These are phyloP conservation scores for Orthosia cruda DNA, from an alignment of 2,888 invertebrate genomes.

Conservation along the genomic window DNA sequence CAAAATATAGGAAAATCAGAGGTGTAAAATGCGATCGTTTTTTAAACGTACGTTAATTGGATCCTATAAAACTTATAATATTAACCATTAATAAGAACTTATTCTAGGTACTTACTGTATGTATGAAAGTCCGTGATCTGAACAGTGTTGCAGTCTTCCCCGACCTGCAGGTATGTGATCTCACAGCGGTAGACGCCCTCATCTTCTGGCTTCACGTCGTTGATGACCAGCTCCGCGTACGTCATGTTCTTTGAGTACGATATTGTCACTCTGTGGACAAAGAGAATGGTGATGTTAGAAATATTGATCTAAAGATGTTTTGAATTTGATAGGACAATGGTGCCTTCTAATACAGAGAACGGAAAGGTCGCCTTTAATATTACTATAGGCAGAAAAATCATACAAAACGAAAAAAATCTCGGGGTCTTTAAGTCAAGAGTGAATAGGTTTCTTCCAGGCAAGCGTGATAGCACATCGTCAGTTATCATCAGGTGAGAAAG, in stretches of 20 bases:
- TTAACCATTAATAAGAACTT: not conserved
- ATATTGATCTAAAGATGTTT: not conserved
- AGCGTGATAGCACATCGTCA: no score
- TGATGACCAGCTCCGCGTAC: slow-evolving; percentile 93
- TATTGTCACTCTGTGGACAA: slow-evolving; percentile 93
- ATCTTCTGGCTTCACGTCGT: slow-evolving; percentile 93
- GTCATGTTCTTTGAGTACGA: slow-evolving; percentile 93
- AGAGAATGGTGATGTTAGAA: slow-evolving; percentile 9
- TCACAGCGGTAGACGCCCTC: slow-evolving; percentile 96
- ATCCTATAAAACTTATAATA: no score
- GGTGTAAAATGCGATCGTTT: no score
- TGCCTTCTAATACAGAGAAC: no score
- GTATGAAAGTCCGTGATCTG: slow-evolving; percentile 96
- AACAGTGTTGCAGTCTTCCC: slow-evolving; percentile 95
- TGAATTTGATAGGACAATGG: not conserved
- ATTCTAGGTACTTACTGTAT: slow-evolving; percentile 93
- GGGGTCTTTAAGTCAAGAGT: no score
- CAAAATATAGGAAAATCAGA: no score
- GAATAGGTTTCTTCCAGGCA: no score
- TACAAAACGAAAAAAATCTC: no score
- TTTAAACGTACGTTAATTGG: no score
- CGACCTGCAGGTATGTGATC: slow-evolving; percentile 95
- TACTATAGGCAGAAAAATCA: no score
- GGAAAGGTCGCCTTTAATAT: no score
- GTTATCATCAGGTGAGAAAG: no score